phyloP scores from a whole-genome alignment of 2,797 vertebrate genomes.

The Siniperca undulata region DNA sequence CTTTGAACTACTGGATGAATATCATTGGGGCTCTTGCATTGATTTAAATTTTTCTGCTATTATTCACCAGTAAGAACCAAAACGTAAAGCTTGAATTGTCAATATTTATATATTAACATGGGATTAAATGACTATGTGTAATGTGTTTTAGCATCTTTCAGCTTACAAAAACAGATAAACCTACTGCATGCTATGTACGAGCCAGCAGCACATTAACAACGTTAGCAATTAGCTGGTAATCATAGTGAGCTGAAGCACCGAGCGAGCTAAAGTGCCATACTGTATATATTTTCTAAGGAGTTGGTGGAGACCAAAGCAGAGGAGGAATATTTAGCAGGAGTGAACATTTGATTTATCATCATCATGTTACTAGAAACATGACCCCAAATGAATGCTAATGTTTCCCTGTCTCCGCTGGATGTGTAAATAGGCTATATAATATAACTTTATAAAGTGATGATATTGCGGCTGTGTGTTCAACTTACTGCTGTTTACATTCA shows the following conservation, averaged over 20 bases:
- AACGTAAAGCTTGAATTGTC: neutral
- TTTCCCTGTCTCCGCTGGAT: slow-evolving; percentile 26
- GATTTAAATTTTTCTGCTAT: neutral
- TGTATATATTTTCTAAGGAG: neutral
- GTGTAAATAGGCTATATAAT: slow-evolving; percentile 6
- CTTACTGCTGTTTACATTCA: slow-evolving; percentile 22
- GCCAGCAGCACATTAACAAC: neutral
- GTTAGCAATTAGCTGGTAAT: neutral
- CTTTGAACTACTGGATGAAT: slow-evolving; percentile 22
- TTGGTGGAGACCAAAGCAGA: slow-evolving; percentile 5
- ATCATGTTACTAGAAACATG: slow-evolving; percentile 13
- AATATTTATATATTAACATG: neutral
- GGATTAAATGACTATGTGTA: neutral
- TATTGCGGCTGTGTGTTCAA: neutral
- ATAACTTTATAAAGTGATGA: slow-evolving; percentile 17
- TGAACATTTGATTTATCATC: slow-evolving; percentile 42
- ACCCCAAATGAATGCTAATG: neutral
- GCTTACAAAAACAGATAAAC: neutral
- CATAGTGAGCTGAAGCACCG: neutral
- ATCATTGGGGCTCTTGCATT: neutral
- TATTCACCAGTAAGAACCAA: neutral
- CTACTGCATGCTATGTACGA: too few relatives aligned
- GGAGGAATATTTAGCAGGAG: slow-evolving; percentile 5
- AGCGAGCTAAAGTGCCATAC: neutral
- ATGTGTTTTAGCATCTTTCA: neutral